Base-by-base conservation (phyloP, 2,888 invertebrate species). In the Tridacna crocea region DNA sequence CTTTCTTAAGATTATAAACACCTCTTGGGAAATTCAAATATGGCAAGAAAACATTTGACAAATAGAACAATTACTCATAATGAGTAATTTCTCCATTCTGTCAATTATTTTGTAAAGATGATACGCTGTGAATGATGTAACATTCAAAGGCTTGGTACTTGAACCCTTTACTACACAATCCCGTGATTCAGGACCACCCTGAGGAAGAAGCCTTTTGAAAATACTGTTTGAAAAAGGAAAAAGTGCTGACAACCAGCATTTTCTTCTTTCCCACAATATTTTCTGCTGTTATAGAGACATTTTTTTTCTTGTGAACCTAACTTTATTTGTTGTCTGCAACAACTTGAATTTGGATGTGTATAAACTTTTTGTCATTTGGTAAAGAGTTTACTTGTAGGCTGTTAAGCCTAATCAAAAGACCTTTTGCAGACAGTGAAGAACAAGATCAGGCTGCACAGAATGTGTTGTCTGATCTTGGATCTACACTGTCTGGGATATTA, bases 61-160 rank as follows among this genome's bases (percentile, higher is more conserved):
- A 63, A 63, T 63, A 15, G 63, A n/a, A 22, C 19, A 63, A 63
- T 63, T 63, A 22, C 63, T 13, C 4, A 63, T 63, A n/a, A 63
- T 63, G 63, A 63, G 11, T 19, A 10, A 55, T 19, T 55, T 55
- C 19, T 55, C 55, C 3, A 19, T 55, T 6, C 10, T 36, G 2
- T 36, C 36, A 36, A 36, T 36, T 36, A 36, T 8, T 36, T 36
- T 36, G 36, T 36, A 36, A 36, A 36, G 36, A 36, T 36, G 36
- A 36, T 36, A 4, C 8, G 36, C 36, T 4, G 36, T 36, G 36
- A n/a, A n/a, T n/a, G 36, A 36, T 36, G 36, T 36, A 36, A 36
- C 36, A 36, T 36, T 36, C 36, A 36, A 36, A 36, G 36, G 36
- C 3, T 36, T 36, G 36, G 36, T 36, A 8, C 36, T 3, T 55